Conservation (phyloP, 92 coral and sea anemone genomes). For the Epizoanthus stellaris region DNA sequence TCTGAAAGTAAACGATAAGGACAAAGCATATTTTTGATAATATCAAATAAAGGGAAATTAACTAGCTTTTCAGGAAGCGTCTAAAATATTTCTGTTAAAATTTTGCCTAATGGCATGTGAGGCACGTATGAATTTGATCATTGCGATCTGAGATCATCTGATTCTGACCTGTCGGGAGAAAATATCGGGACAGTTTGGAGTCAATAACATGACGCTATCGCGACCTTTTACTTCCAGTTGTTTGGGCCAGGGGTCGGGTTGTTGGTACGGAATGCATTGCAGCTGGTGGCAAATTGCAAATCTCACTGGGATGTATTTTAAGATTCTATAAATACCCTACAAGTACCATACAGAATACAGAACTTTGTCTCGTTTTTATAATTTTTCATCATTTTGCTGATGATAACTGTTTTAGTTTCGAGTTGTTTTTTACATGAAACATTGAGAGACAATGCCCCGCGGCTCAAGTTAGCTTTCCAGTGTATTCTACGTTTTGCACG, state of each 20-base stretch:
- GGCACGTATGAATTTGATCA: background rate
- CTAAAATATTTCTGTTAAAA: slow-evolving; percentile 3
- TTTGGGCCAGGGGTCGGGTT: background rate
- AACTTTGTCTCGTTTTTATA: too few species aligned
- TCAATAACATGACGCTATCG: background rate
- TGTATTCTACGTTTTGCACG: background rate
- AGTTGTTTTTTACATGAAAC: background rate
- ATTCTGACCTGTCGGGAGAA: background rate
- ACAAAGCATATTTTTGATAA: too few species aligned
- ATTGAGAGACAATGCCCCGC: slow-evolving; percentile 2
- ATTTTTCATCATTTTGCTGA: too few species aligned
- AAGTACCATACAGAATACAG: background rate
- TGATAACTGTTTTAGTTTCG: background rate
- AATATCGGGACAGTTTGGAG: slow-evolving; percentile 20
- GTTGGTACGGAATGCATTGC: too few species aligned
- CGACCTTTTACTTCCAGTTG: slow-evolving; percentile 2
- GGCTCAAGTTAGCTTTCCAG: background rate
- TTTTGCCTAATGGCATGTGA: background rate
- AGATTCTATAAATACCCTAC: too few species aligned
- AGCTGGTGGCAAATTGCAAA: too few species aligned
- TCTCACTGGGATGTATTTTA: too few species aligned
- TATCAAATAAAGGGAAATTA: background rate
- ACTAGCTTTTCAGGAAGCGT: slow-evolving; percentile 28
- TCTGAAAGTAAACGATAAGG: too few species aligned
- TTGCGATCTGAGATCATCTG: background rate